Conservation (phyloP, 2,888 invertebrate genomes). For the Polyommatus icarus region DNA sequence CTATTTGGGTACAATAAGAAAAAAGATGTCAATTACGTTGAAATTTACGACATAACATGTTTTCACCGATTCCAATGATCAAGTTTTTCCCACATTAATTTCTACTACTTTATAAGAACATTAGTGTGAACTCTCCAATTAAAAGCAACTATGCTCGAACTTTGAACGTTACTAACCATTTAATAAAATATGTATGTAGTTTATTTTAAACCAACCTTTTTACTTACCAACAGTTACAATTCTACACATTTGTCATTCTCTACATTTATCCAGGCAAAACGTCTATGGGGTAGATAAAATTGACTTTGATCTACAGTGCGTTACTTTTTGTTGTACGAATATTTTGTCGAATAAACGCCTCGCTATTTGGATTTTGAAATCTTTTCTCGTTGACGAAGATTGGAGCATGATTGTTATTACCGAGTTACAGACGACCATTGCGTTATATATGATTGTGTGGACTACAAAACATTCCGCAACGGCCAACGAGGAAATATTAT, state of each 20-base stretch:
- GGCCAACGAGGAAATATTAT: constrained; percentile 10
- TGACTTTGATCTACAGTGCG: neutral
- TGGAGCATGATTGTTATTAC: constrained; percentile 10
- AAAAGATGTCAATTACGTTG: neutral
- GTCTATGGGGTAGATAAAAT: too few species aligned
- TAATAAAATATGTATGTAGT: neutral
- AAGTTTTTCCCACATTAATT: constrained; percentile 15
- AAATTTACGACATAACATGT: neutral
- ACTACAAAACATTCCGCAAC: constrained; percentile 28
- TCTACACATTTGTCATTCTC: too few species aligned
- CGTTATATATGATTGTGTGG: constrained; percentile 27
- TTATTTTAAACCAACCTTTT: too few species aligned
- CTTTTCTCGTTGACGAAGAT: neutral
- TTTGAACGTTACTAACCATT: neutral
- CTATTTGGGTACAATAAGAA: neutral
- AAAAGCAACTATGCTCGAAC: neutral
- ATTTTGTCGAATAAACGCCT: neutral
- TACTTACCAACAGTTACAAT: too few species aligned
- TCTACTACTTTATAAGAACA: neutral
- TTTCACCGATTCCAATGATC: neutral
- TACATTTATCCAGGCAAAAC: too few species aligned
- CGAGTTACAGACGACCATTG: constrained; percentile 2
- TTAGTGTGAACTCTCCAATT: neutral
- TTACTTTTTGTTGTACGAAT: neutral
- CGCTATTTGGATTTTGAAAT: neutral